Conservation (phyloP, 2,113 vertebrate genomes). For the Meriones unguiculatus region DNA sequence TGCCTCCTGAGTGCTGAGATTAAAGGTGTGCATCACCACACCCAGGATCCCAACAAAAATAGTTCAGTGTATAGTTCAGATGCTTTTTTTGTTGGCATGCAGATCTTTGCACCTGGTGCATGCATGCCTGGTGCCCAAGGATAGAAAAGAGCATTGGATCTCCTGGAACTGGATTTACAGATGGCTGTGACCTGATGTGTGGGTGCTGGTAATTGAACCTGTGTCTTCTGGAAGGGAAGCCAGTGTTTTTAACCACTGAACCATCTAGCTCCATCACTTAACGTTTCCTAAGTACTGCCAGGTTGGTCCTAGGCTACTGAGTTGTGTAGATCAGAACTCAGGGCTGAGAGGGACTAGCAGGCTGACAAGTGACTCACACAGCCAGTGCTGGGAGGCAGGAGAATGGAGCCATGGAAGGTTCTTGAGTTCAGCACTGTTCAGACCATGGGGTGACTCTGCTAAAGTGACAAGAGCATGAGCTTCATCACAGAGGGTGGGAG, state of each 20-base stretch:
- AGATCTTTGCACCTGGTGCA: not conserved
- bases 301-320: not conserved
- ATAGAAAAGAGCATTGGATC: not conserved
- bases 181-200: too few species aligned
- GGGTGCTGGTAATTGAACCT: not conserved
- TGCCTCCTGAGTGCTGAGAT: not conserved
- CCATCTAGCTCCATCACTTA: not conserved
- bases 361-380: not conserved
- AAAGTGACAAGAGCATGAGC: not conserved
- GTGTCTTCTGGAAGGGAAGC: not conserved
- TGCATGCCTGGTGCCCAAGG: not conserved
- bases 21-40: not conserved
- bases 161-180: not conserved
- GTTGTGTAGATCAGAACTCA: not conserved
- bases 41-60: not conserved
- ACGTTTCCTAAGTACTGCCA: not conserved
- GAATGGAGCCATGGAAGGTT: fast-evolving
- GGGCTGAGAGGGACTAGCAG: not conserved
- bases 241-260: not conserved
- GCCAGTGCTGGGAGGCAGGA: not conserved
- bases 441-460: not conserved
- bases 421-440: not conserved
- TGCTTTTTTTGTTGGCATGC: not conserved
- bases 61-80: too few species aligned
- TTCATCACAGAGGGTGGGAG: fast-evolving